Conservation (phyloP, 2,797 vertebrate species). For the Amphiprion clarkii region DNA sequence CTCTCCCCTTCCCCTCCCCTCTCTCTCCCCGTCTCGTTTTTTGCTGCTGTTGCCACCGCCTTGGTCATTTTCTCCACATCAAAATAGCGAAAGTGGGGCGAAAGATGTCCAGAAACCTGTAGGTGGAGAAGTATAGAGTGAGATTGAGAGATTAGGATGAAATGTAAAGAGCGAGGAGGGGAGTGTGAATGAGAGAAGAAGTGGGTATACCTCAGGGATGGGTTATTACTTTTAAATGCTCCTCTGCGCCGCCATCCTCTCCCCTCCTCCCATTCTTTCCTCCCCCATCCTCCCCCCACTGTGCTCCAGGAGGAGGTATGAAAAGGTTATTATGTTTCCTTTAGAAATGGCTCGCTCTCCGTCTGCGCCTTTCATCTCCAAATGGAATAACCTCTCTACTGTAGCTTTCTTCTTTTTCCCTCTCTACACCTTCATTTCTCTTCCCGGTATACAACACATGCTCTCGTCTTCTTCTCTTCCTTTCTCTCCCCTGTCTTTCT, state of each 20-base stretch:
- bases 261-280: slow-evolving; percentile 12
- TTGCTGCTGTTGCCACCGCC: background rate
- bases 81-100: slow-evolving; percentile 20
- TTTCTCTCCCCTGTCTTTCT: background rate
- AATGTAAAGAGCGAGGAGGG: slow-evolving; percentile 59
- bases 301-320: slow-evolving; percentile 74
- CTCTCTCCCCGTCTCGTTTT: slow-evolving; percentile 22
- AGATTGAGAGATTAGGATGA: slow-evolving; percentile 65
- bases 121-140: slow-evolving; percentile 27
- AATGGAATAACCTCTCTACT: slow-evolving; percentile 78
- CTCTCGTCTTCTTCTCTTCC: slow-evolving; percentile 28
- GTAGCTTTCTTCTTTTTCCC: slow-evolving; percentile 53
- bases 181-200: slow-evolving; percentile 37
- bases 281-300: slow-evolving; percentile 45
- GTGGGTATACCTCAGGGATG: slow-evolving; percentile 68
- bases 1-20: background rate
- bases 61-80: slow-evolving; percentile 62
- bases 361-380: slow-evolving; percentile 79
- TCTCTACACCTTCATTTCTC: slow-evolving; percentile 56
- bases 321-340: slow-evolving; percentile 85
- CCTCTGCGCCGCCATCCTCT: slow-evolving; percentile 51
- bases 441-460: slow-evolving; percentile 52
- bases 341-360: slow-evolving; percentile 78
- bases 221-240: slow-evolving; percentile 83
- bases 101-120: slow-evolving; percentile 21